phyloP scores from a whole-genome alignment of 2,797 vertebrate genomes.

The Lates japonicus region DNA sequence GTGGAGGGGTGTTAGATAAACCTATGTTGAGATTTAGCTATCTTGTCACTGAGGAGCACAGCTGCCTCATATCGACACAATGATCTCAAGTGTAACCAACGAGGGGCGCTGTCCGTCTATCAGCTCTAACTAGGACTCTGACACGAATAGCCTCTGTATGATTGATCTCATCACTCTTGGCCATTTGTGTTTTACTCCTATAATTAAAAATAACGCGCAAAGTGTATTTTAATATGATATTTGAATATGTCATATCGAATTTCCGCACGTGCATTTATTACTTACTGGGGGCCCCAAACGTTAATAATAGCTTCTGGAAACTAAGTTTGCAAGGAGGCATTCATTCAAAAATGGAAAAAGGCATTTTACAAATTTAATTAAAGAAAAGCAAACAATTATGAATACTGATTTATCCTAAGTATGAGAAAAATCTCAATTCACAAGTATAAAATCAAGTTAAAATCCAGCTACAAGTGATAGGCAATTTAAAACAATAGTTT shows the following conservation, averaged over 20 bases:
- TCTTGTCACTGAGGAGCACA: slow-evolving; percentile 74
- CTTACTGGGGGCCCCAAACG: slow-evolving; percentile 10
- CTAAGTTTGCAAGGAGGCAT: slow-evolving; percentile 48
- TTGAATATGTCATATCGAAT: slow-evolving; percentile 57
- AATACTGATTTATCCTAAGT: background rate
- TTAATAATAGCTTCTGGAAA: slow-evolving; percentile 9
- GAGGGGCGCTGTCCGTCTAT: slow-evolving; percentile 87
- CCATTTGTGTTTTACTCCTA: slow-evolving; percentile 68
- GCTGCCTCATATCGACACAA: slow-evolving; percentile 78
- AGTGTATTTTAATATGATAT: slow-evolving; percentile 63
- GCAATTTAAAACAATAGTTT: slow-evolving; percentile 28
- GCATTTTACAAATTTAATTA: slow-evolving; percentile 5
- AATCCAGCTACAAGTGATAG: slow-evolving; percentile 47
- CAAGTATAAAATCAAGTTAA: background rate
- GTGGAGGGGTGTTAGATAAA: slow-evolving; percentile 50
- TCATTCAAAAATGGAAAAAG: background rate
- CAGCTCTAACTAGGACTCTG: slow-evolving; percentile 67
- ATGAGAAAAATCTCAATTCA: background rate
- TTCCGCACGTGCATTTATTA: slow-evolving; percentile 37
- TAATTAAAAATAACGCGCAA: slow-evolving; percentile 69
- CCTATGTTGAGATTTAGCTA: slow-evolving; percentile 64
- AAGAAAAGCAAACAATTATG: background rate
- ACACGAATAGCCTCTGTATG: slow-evolving; percentile 67
- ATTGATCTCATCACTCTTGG: slow-evolving; percentile 79
- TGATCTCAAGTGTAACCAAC: slow-evolving; percentile 85